Evolutionary conservation across 2,113 vertebrate genomes (phyloP).

Genomic region (Ovis canadensis): DNA sequence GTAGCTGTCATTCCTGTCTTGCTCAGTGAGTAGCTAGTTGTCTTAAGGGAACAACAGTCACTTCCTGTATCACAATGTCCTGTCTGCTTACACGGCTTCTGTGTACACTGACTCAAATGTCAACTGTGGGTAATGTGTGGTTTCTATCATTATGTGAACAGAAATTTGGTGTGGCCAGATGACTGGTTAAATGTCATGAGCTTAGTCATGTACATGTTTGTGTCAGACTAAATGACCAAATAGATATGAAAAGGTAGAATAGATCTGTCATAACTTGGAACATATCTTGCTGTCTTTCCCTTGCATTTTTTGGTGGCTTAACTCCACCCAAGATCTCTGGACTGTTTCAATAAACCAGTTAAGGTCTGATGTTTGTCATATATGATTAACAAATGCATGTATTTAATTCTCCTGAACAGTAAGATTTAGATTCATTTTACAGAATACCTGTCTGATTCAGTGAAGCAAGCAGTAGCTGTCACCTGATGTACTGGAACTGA

Average conservation of each 20-base stretch:
- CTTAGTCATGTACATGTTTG: neutral
- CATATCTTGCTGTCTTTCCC: neutral
- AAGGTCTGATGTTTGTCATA: neutral
- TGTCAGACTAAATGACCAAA: neutral
- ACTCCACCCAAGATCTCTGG: neutral
- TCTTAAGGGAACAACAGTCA: neutral
- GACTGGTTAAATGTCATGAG: neutral
- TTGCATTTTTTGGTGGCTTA: neutral
- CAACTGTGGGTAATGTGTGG: neutral
- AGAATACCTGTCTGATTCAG: neutral
- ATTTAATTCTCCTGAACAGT: neutral
- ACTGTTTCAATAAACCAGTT: neutral
- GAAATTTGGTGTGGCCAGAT: neutral
- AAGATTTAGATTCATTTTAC: neutral
- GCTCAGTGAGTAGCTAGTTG: neutral
- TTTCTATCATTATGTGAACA: neutral
- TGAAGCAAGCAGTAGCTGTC: neutral
- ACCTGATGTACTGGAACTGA: neutral
- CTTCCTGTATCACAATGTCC: neutral
- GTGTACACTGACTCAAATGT: neutral
- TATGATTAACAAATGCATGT: neutral
- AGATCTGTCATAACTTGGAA: neutral
- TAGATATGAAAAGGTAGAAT: neutral
- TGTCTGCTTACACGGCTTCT: neutral
- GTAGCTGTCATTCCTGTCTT: neutral